phyloP scores from a whole-genome alignment of 2,113 vertebrate species.

The Podiceps cristatus region DNA sequence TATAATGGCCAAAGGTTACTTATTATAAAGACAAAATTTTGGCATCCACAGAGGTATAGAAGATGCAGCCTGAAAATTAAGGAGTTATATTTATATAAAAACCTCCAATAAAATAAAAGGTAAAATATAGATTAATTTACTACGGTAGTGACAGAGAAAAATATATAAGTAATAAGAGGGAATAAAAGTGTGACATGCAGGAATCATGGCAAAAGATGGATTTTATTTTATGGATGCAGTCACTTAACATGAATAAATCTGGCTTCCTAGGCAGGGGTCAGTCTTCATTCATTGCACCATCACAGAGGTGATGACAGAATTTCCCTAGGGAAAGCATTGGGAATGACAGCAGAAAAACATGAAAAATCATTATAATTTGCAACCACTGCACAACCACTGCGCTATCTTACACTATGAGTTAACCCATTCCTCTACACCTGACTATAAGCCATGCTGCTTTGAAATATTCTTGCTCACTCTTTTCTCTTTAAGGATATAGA shows the following conservation, averaged over 20 bases:
- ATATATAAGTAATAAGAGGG: neutral
- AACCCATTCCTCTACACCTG: neutral
- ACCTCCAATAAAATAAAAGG: neutral
- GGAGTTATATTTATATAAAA: neutral
- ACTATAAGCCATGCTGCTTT: neutral
- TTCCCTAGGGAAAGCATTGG: constrained; percentile 8
- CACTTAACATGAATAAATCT: constrained; percentile 19
- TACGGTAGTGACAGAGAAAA: neutral
- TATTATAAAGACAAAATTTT: neutral
- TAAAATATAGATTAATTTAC: neutral
- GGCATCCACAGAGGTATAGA: neutral
- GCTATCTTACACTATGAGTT: neutral
- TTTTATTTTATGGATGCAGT: constrained; percentile 21
- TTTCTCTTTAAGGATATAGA: neutral
- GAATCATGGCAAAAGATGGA: neutral
- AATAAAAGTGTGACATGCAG: neutral
- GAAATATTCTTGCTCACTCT: neutral
- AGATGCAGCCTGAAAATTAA: neutral
- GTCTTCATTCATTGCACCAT: constrained; percentile 8
- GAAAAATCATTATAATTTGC: constrained; percentile 20
- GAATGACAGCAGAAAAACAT: neutral
- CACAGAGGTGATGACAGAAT: constrained; percentile 13
- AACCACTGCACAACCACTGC: neutral
- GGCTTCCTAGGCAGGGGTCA: constrained; percentile 25
- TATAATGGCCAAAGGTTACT: neutral